Evolutionary conservation across 2,888 invertebrate species (phyloP), one percentile per base, ranked within the genome.

Genomic region (Synanthedon vespiformis): DNA sequence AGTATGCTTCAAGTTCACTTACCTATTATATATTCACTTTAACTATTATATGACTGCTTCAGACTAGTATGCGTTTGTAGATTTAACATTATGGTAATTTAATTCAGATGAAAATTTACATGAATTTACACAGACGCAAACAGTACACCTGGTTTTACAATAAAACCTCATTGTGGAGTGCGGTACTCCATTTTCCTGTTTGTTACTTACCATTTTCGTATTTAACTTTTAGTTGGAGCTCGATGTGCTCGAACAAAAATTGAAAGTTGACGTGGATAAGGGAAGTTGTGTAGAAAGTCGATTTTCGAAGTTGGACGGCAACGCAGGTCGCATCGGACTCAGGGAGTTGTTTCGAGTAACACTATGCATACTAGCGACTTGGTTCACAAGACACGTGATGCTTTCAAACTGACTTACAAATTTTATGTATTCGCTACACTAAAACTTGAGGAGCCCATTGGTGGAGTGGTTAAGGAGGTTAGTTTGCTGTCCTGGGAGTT

Each of bases 241-340:
- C 44, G 44, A 14, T 44, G 44, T 50, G 18, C 40, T 50, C 18
- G 50, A 27, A 70, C 73, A 74, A 70, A 78, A 75, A 75, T 77
- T 70, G 72, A 77, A 77, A 80, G 78, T 77, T 76, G 72, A 68
- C 66, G 67, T 64, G 59, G 63, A 64, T 62, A 64, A 65, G 68
- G 62, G 64, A 74, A 80, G 70, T 80, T 80, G 66, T 67, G 78
- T 79, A 76, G 74, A 75, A 80, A 82, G 79, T 83, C 78, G 79
- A 81, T 83, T 82, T 79, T 74, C 72, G 61, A 80, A 82, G 77
- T 80, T 78, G 73, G 73, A 65, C 70, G 65, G 57, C 52, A 58
- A 55, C 59, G 67, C 63, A 74, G 72, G 72, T 67, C 70, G 58
- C 56, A 74, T 72, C 72, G 34, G 34, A 34, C 34, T 34, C 34